phyloP scores from a whole-genome alignment of 2,888 invertebrate genomes.

The Agriopis leucophaearia region DNA sequence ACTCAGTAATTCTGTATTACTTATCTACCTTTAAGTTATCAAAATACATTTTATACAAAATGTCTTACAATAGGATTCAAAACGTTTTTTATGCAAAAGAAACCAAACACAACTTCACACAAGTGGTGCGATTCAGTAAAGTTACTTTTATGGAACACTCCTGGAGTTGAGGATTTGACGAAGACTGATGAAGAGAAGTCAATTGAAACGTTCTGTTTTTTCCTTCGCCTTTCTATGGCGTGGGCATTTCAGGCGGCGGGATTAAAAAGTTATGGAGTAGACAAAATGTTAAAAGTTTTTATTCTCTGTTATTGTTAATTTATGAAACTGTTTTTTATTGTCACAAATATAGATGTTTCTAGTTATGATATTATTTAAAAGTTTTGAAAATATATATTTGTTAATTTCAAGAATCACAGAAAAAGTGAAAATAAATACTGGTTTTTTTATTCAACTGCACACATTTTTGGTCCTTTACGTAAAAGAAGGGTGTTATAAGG shows the following conservation, averaged over 20 bases:
- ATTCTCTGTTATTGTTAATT: too few species aligned
- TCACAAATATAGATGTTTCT: too few species aligned
- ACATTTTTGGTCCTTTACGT: too few species aligned
- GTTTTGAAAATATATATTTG: too few species aligned
- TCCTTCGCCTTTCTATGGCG: conserved; percentile 63
- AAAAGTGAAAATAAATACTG: too few species aligned
- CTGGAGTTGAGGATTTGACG: conserved; percentile 61
- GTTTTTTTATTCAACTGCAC: too few species aligned
- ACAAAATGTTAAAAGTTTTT: not conserved
- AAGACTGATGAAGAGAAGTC: conserved; percentile 71
- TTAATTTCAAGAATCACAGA: too few species aligned
- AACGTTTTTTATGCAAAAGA: not conserved
- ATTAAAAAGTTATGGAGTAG: conserved; percentile 53
- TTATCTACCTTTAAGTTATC: not conserved
- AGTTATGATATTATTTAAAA: too few species aligned
- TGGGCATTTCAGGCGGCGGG: conserved; percentile 56
- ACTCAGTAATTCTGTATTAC: not conserved
- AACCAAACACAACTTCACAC: not conserved
- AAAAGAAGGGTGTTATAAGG: too few species aligned
- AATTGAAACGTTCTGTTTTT: conserved; percentile 80
- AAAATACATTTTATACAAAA: not conserved
- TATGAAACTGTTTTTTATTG: too few species aligned
- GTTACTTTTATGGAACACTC: conserved; percentile 16
- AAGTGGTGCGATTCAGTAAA: conserved; percentile 7
- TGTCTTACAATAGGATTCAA: not conserved